These are phyloP conservation scores for Archocentrus centrarchus DNA, from an alignment of 2,113 vertebrate species.

Conservation along the genomic window DNA sequence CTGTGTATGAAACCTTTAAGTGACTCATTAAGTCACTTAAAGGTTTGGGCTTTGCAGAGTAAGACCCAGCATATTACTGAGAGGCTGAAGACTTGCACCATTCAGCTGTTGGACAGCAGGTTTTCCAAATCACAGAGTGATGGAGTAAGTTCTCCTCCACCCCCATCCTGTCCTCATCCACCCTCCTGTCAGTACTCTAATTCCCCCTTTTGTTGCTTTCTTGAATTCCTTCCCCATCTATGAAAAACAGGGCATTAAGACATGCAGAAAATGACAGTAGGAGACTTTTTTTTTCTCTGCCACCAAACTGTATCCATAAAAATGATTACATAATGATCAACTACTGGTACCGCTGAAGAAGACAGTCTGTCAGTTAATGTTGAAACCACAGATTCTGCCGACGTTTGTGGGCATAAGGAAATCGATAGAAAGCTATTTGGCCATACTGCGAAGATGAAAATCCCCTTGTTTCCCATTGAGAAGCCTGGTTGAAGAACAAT, in stretches of 20 bases:
- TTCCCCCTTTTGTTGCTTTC: conserved; percentile 7
- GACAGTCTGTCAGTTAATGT: conserved; percentile 11
- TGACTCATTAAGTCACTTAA: conserved; percentile 50
- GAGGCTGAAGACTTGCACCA: conserved; percentile 21
- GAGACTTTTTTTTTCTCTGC: conserved; percentile 3
- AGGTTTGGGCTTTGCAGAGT: conserved; percentile 39
- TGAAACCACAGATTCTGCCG: conserved; percentile 19
- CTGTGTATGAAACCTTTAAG: background rate
- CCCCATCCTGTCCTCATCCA: background rate
- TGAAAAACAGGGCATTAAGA: background rate
- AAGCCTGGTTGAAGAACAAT: conserved; percentile 53
- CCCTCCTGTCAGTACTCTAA: conserved; percentile 18
- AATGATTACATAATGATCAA: conserved; percentile 57
- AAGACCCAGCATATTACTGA: conserved; percentile 45
- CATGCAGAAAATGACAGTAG: background rate
- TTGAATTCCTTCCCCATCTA: background rate
- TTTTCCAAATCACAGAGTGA: conserved; percentile 45
- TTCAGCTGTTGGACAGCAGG: conserved; percentile 43
- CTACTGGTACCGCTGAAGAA: conserved; percentile 13
- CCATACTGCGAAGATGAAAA: conserved; percentile 61
- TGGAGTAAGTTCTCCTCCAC: conserved; percentile 52
- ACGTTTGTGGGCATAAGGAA: conserved; percentile 1
- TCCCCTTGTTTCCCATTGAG: conserved; percentile 59
- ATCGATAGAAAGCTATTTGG: conserved; percentile 57
- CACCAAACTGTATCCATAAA: conserved; percentile 18